phyloP scores from a whole-genome alignment of 2,888 invertebrate genomes.

The Aleiodes alternator region DNA sequence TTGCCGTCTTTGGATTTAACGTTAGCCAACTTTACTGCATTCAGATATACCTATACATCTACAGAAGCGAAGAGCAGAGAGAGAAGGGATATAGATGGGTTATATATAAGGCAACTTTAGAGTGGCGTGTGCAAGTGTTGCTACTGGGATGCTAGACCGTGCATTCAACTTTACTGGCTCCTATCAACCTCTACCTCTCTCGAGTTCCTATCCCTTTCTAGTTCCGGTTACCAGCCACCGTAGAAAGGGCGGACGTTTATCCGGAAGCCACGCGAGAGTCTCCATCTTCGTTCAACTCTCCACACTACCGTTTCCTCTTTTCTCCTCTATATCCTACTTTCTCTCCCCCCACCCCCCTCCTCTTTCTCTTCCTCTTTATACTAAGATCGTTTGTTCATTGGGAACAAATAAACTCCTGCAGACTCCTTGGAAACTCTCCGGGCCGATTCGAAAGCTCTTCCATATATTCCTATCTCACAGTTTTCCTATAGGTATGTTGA shows the following conservation, averaged over 20 bases:
- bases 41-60: slow-evolving; percentile 33
- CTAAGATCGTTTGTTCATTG: slow-evolving; percentile 59
- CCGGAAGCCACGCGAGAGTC: slow-evolving; percentile 58
- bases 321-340: slow-evolving; percentile 31
- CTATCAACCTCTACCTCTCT: slow-evolving; percentile 37
- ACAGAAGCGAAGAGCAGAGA: background rate
- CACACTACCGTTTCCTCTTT: slow-evolving; percentile 26
- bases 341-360: background rate
- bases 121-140: slow-evolving; percentile 26
- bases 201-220: slow-evolving; percentile 30
- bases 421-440: slow-evolving; percentile 57
- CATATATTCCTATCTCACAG: slow-evolving; percentile 25
- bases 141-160: slow-evolving; percentile 29
- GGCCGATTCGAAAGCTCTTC: slow-evolving; percentile 48
- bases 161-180: slow-evolving; percentile 50
- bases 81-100: slow-evolving; percentile 6
- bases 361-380: slow-evolving; percentile 13
- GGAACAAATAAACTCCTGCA: slow-evolving; percentile 62
- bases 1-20: slow-evolving; percentile 51
- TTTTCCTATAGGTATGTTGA: slow-evolving; percentile 28
- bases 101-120: slow-evolving; percentile 33
- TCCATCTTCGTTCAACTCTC: slow-evolving; percentile 56
- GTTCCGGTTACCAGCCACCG: slow-evolving; percentile 49
- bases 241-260: slow-evolving; percentile 60
- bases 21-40: slow-evolving; percentile 23